Conservation (phyloP, 2,113 vertebrate genomes). For the Gymnorhina tibicen region DNA sequence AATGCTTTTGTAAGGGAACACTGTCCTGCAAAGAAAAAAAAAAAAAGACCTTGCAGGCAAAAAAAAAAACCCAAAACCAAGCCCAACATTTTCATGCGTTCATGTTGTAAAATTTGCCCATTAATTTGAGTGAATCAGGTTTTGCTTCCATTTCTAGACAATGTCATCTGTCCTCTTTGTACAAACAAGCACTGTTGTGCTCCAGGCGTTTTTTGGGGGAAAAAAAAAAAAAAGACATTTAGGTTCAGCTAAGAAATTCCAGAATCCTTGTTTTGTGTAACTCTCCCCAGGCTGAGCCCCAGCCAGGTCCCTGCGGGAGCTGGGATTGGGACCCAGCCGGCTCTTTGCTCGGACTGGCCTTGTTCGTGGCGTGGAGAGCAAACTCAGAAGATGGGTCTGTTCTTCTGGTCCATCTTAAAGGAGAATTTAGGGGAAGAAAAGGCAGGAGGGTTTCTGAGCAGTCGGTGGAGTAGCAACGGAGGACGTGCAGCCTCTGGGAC, state of each 20-base stretch:
- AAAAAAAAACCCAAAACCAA: background rate
- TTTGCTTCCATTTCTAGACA: slow-evolving; percentile 6
- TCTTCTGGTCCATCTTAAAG: background rate
- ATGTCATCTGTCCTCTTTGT: background rate
- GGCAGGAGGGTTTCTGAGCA: background rate
- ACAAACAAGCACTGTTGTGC: background rate
- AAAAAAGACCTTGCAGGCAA: background rate
- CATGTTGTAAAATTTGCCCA: background rate
- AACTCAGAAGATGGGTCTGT: background rate
- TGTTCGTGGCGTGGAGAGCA: accelerated
- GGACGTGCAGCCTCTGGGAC: background rate
- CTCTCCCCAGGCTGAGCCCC: background rate
- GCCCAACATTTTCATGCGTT: background rate
- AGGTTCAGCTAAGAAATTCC: background rate
- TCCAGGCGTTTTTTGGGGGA: background rate
- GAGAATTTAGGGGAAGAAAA: background rate
- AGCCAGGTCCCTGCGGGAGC: background rate
- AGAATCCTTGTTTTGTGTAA: background rate
- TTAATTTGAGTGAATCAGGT: background rate
- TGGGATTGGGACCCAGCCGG: background rate
- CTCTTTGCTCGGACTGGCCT: background rate
- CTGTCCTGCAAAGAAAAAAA: background rate
- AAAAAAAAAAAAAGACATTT: background rate
- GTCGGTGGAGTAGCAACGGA: background rate
- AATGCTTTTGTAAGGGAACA: slow-evolving; percentile 1